Percentiles rank a stretch among this genome's conserved stretches.
phyloP scores from a whole-genome alignment of 2,113 vertebrate species.

The Neoarius graeffei region DNA sequence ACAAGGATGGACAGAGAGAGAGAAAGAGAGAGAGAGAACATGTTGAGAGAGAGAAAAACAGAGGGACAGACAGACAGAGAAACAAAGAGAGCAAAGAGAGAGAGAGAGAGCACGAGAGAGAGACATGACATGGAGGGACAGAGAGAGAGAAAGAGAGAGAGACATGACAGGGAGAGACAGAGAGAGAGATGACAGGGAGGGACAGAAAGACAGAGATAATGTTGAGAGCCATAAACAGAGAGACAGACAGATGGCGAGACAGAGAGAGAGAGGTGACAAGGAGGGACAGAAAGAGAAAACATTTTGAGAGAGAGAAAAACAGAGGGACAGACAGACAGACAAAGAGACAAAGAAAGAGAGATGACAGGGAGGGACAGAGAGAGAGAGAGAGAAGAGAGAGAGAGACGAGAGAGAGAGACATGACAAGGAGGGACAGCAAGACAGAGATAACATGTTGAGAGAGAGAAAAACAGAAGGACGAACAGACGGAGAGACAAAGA shows the following conservation, averaged over 20 bases:
- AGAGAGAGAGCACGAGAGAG: too few relatives aligned
- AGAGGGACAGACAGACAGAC: neutral
- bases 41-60: neutral
- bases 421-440: too few relatives aligned
- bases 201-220: neutral
- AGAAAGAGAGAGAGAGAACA: too few relatives aligned
- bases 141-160: neutral
- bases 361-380: neutral
- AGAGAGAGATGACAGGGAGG: neutral
- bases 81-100: too few relatives aligned
- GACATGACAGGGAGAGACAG: neutral
- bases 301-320: neutral
- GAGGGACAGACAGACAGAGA: neutral
- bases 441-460: neutral
- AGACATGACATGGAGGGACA: neutral
- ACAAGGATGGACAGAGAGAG: too few relatives aligned
- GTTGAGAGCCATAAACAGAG: neutral
- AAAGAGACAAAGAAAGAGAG: neutral
- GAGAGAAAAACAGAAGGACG: neutral
- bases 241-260: neutral
- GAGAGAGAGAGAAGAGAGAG: neutral
- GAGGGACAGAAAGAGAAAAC: fast-evolving
- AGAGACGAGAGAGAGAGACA: neutral
- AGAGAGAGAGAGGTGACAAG: neutral
- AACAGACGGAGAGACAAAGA: neutral